Base-by-base conservation (phyloP, 2,113 vertebrate species). In the Corvus moneduloides region DNA sequence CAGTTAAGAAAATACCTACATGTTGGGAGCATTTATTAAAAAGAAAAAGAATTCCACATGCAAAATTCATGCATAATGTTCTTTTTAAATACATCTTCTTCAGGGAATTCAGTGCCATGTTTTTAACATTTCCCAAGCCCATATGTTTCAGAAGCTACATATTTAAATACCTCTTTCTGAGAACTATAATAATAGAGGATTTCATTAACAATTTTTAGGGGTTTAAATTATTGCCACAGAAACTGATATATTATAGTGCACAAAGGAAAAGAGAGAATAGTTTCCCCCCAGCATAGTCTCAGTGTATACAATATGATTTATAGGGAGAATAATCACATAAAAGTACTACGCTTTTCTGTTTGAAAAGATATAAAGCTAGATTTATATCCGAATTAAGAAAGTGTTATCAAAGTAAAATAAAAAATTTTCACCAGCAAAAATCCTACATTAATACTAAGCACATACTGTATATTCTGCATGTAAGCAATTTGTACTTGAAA, bases 351-450 rank as follows among this genome's bases (percentile, higher is more conserved):
- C 18, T 90, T 84, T 89, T 68, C 66, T 90, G 24, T 92, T 89
- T 94, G 67, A 95, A 79, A 89, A 93, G 41, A 87, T 92, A 84
- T 74, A 90, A 94, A 90, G 30, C 69, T 74, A 91, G 35, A 66
- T 87, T 95, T 89, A 87, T 94, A 87, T 76, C 41, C 54, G 96
- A 96, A 92, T 93, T 90, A 88, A 64, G 66, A 33, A 72, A 88
- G 39, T 49, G 15, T 85, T 93, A 86, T 67, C 26, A 64, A 81
- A 80, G 51, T 69, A 63, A 75, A 90, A 66, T 62, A 63, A 48
- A 78, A 84, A 37, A n/a, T 37, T 80, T 54, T 93, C 27, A 59
- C 63, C 11, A 58, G 58, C 43, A 87, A 78, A 44, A 21, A 0
- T 24, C 22, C 39, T 49, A 44, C 21, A 16, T 79, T 69, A 95